A percentile compares a stretch with the other conserved stretches of the same genome.
Evolutionary conservation across 2,113 vertebrate species (phyloP).

Genomic region (Cebus imitator): DNA sequence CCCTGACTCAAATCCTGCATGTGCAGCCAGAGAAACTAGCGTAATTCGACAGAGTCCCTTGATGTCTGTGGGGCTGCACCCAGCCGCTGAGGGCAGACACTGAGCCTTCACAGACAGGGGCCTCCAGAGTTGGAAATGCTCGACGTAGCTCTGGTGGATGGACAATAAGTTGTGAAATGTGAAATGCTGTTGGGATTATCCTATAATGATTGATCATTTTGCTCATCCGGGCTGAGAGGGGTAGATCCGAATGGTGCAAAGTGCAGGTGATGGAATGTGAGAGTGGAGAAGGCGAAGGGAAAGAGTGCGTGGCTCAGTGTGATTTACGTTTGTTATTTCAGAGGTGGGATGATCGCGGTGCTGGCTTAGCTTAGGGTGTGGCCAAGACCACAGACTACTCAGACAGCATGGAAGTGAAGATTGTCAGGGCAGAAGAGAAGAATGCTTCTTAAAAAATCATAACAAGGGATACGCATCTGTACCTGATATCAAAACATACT

Average conservation of each 20-base stretch:
- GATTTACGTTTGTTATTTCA: background rate
- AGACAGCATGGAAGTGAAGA: background rate
- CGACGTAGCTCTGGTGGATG: background rate
- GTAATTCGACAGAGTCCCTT: background rate
- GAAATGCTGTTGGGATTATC: too few species aligned
- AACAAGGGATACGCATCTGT: background rate
- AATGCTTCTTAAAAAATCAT: background rate
- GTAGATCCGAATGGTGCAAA: background rate
- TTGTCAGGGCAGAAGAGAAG: background rate
- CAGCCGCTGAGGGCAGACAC: background rate
- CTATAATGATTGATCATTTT: accelerated
- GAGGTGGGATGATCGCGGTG: background rate
- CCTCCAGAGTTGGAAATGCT: background rate
- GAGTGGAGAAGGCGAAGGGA: background rate
- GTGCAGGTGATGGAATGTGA: background rate
- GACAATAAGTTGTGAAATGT: background rate
- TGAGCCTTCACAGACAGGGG: accelerated
- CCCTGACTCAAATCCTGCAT: background rate
- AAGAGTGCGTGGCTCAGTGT: background rate
- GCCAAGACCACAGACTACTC: background rate
- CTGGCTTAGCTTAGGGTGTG: background rate
- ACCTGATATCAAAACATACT: background rate
- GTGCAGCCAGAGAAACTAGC: too few species aligned
- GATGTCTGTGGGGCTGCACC: background rate
- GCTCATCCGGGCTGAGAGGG: background rate